A percentile compares a stretch with the other conserved stretches of the same genome.
phyloP scores from a whole-genome alignment of 2,113 vertebrate genomes.

The Dipodomys stephensi region DNA sequence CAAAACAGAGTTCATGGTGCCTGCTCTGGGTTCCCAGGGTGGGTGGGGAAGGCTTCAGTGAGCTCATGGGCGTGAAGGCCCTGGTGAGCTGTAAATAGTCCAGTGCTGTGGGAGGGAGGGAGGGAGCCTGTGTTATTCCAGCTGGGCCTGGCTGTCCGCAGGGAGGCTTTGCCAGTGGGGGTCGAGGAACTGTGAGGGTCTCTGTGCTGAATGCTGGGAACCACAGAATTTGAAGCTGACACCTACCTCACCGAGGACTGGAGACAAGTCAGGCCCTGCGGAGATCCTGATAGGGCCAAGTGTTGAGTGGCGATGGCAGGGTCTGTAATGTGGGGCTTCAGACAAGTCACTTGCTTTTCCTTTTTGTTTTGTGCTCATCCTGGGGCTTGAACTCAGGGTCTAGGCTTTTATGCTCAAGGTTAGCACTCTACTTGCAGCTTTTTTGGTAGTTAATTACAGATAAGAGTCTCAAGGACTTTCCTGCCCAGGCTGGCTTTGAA shows the following conservation, averaged over 20 bases:
- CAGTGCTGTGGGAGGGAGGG: conserved; percentile 60
- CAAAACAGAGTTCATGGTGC: conserved; percentile 39
- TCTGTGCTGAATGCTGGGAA: not conserved
- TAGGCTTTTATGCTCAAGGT: too few species aligned
- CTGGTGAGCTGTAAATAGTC: conserved; percentile 72
- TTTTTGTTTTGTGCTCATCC: too few species aligned
- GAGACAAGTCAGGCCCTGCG: not conserved
- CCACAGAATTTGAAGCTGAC: not conserved
- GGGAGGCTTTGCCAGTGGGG: not conserved
- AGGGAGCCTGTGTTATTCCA: conserved; percentile 75
- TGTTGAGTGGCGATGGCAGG: not conserved
- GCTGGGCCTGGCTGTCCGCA: conserved; percentile 68
- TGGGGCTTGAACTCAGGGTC: too few species aligned
- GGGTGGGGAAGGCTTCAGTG: conserved; percentile 68
- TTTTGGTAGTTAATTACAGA: too few species aligned
- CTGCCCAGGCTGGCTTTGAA: too few species aligned
- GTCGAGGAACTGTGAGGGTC: conserved; percentile 18
- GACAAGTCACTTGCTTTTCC: not conserved
- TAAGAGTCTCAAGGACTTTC: too few species aligned
- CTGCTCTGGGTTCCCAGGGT: conserved; percentile 56
- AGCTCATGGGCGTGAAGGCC: conserved; percentile 81
- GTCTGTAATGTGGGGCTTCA: not conserved
- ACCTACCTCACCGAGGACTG: not conserved
- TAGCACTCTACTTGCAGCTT: too few species aligned
- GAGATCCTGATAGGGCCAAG: not conserved